These are phyloP conservation scores for Ecliptopera silaceata DNA, from an alignment of 2,888 invertebrate genomes.

Conservation along the genomic window DNA sequence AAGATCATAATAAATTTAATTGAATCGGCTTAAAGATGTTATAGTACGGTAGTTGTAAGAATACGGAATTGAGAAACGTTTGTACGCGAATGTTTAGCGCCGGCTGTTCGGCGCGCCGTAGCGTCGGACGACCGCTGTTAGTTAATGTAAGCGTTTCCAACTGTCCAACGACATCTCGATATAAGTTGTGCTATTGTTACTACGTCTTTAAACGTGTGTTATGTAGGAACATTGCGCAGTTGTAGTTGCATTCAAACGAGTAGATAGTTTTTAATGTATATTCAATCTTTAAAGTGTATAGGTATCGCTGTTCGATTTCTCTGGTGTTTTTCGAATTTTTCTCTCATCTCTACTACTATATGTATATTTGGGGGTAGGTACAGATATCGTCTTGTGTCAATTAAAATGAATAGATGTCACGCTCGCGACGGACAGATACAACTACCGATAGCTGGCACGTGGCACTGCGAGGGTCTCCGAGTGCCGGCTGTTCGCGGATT, in stretches of 20 bases:
- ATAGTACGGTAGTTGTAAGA: conserved; percentile 67
- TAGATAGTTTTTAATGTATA: conserved; percentile 73
- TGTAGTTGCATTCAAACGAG: conserved; percentile 62
- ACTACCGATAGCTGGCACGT: background rate
- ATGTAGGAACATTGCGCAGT: conserved; percentile 70
- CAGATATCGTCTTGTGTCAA: conserved; percentile 79
- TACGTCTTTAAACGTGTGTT: conserved; percentile 67
- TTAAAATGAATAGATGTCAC: conserved; percentile 57
- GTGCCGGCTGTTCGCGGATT: conserved; percentile 1
- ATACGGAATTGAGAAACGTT: conserved; percentile 70
- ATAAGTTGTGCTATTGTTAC: conserved; percentile 62
- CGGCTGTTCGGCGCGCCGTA: conserved; percentile 41
- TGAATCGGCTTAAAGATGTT: conserved; percentile 71
- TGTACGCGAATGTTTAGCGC: conserved; percentile 34
- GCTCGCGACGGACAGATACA: conserved; percentile 42
- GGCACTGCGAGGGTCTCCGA: background rate
- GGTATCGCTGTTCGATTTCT: conserved; percentile 71
- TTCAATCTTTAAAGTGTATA: conserved; percentile 74
- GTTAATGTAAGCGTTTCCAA: conserved; percentile 46
- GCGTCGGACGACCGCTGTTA: conserved; percentile 32
- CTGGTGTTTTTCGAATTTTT: conserved; percentile 63
- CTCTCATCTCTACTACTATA: conserved; percentile 65
- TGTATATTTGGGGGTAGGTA: conserved; percentile 70
- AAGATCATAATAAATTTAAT: conserved; percentile 67
- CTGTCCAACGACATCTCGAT: conserved; percentile 62